Evolutionary conservation across 1,140 invertebrate genomes (phyloP).

Genomic region (Drosophila nigromelanica): DNA sequence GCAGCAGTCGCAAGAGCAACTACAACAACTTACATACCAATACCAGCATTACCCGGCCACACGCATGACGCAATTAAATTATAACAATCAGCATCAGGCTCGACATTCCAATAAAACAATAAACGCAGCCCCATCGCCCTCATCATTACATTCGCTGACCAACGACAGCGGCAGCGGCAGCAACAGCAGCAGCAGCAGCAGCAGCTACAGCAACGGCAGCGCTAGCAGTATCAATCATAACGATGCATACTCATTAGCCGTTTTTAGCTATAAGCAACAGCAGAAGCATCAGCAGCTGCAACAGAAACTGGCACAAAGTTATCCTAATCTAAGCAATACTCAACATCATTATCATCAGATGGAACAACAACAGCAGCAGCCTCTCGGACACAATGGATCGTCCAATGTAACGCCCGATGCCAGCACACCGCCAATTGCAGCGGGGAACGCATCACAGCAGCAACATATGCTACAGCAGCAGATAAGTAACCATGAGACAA

Average conservation of each 20-base stretch:
- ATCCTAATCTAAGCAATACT: conserved; percentile 63
- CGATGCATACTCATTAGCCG: conserved; percentile 66
- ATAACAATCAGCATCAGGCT: conserved; percentile 66
- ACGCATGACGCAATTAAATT: conserved; percentile 62
- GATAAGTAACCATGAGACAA: conserved; percentile 24
- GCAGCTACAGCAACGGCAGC: conserved; percentile 24
- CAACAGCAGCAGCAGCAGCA: conserved; percentile 24
- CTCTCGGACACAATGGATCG: conserved; percentile 62
- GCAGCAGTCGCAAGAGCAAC: conserved; percentile 35
- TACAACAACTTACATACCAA: conserved; percentile 52
- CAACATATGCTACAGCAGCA: conserved; percentile 21
- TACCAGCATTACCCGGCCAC: conserved; percentile 64
- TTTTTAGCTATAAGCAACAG: conserved; percentile 60
- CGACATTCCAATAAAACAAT: conserved; percentile 60
- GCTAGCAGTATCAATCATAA: conserved; percentile 38
- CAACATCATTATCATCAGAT: conserved; percentile 63
- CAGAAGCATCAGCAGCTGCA: conserved; percentile 52
- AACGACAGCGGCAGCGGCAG: conserved; percentile 26
- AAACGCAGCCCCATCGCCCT: conserved; percentile 59
- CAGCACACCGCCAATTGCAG: conserved; percentile 47
- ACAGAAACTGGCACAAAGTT: conserved; percentile 29
- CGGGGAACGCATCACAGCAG: conserved; percentile 19
- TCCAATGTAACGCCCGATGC: conserved; percentile 43
- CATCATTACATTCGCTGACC: conserved; percentile 64
- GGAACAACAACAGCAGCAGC: conserved; percentile 51